These are phyloP conservation scores for Octonoba sinensis DNA, from an alignment of 2,888 invertebrate genomes.

Conservation along the genomic window DNA sequence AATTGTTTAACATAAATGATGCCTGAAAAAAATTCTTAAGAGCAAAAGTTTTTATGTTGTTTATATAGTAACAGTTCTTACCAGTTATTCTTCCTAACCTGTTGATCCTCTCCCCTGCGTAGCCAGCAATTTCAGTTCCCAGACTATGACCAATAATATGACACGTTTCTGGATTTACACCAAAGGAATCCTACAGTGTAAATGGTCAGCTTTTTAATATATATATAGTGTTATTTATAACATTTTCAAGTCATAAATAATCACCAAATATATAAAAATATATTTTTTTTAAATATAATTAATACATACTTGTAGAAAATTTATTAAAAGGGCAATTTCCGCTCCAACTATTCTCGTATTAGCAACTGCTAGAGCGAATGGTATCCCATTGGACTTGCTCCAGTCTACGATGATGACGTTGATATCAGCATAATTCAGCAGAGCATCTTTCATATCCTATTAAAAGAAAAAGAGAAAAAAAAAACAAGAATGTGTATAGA, in stretches of 20 bases:
- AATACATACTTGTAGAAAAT: slow-evolving; percentile 65
- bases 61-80: too few relatives aligned
- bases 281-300: not conserved
- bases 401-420: slow-evolving; percentile 65
- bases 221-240: not conserved
- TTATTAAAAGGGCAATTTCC: slow-evolving; percentile 68
- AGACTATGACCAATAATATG: slow-evolving; percentile 72
- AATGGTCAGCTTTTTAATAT: not conserved
- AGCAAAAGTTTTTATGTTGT: not conserved
- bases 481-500: not conserved
- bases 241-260: too few relatives aligned
- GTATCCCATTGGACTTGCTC: slow-evolving; percentile 64
- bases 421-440: slow-evolving; percentile 44
- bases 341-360: slow-evolving; percentile 71
- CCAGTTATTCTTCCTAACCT: slow-evolving; percentile 69
- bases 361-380: slow-evolving; percentile 71
- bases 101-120: slow-evolving; percentile 69
- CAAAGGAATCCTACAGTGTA: slow-evolving; percentile 33
- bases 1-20: too few relatives aligned
- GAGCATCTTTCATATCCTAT: slow-evolving; percentile 60
- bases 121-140: slow-evolving; percentile 71
- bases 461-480: not conserved
- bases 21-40: too few relatives aligned
- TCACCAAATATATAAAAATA: not conserved
- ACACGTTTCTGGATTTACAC: slow-evolving; percentile 28